Evolutionary conservation across 2,888 invertebrate species (phyloP).

Genomic region (Andrena haemorrhoa): DNA sequence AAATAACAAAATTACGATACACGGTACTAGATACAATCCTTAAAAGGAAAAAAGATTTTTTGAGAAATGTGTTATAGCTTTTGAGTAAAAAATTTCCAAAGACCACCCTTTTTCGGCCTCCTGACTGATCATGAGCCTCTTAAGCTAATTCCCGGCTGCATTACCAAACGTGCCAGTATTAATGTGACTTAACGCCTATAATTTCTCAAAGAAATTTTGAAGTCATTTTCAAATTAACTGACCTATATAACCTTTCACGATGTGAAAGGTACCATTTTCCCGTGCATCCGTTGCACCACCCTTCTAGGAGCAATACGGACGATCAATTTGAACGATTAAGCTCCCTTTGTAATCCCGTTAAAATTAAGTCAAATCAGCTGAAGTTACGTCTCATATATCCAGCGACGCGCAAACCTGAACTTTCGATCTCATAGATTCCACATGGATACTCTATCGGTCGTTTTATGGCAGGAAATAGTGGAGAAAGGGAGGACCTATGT

Average conservation of each 20-base stretch:
- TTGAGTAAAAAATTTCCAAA: too few species aligned
- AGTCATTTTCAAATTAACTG: background rate
- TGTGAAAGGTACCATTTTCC: background rate
- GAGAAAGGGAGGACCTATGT: conserved; percentile 58
- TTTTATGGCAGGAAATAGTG: conserved; percentile 51
- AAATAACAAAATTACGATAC: too few species aligned
- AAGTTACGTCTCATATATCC: conserved; percentile 55
- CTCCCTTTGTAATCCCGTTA: background rate
- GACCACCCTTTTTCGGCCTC: too few species aligned
- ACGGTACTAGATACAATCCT: too few species aligned
- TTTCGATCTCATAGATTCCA: conserved; percentile 65
- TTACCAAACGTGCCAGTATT: background rate
- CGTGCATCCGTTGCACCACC: background rate
- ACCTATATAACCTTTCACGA: background rate
- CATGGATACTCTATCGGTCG: conserved; percentile 63
- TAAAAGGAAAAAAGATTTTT: too few species aligned
- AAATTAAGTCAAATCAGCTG: conserved; percentile 37
- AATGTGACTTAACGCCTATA: background rate
- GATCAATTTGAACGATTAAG: background rate
- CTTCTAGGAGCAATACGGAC: background rate
- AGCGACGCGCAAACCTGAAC: conserved; percentile 44
- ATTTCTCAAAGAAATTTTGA: background rate
- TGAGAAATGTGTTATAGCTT: too few species aligned
- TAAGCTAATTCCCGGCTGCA: background rate
- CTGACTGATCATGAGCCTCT: too few species aligned